Percentiles rank a stretch among this genome's conserved stretches.
These are phyloP conservation scores for Agrotis exclamationis DNA, from an alignment of 2,888 invertebrate genomes.

Conservation along the genomic window DNA sequence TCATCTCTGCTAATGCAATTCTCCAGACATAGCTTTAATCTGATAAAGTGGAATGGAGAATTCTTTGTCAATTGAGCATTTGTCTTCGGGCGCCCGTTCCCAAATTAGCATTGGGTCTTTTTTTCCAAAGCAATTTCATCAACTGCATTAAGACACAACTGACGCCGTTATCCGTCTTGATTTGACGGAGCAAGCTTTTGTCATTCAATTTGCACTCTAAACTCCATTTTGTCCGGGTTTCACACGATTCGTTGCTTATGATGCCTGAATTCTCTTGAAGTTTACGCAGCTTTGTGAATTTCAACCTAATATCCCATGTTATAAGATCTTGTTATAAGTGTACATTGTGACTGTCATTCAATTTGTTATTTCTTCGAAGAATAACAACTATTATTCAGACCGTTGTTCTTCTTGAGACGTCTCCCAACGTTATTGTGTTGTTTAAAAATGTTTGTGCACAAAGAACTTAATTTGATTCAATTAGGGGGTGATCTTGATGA, in stretches of 20 bases:
- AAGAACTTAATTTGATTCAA: constrained; percentile 49
- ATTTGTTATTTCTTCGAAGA: constrained; percentile 67
- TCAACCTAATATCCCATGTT: constrained; percentile 45
- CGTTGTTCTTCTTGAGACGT: constrained; percentile 61
- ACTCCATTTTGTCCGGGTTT: constrained; percentile 59
- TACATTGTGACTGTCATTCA: constrained; percentile 52
- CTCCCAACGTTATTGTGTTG: constrained; percentile 58
- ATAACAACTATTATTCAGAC: constrained; percentile 67
- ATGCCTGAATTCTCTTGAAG: constrained; percentile 56
- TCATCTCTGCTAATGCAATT: neutral
- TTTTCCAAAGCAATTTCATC: constrained; percentile 52
- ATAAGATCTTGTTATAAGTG: constrained; percentile 53
- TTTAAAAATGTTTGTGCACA: constrained; percentile 48
- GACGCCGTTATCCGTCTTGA: constrained; percentile 66
- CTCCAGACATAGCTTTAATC: constrained; percentile 21
- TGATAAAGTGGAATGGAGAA: constrained; percentile 21
- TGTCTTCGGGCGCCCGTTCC: constrained; percentile 15
- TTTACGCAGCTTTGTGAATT: constrained; percentile 41
- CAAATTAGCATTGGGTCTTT: constrained; percentile 26
- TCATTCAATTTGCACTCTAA: constrained; percentile 71
- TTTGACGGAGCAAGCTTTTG: constrained; percentile 69
- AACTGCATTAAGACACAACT: constrained; percentile 53
- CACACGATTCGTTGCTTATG: constrained; percentile 64
- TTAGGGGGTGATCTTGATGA: constrained; percentile 23
- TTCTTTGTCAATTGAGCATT: constrained; percentile 23